Conservation (phyloP, 2,888 invertebrate genomes). For the Stomorhina lunata region DNA sequence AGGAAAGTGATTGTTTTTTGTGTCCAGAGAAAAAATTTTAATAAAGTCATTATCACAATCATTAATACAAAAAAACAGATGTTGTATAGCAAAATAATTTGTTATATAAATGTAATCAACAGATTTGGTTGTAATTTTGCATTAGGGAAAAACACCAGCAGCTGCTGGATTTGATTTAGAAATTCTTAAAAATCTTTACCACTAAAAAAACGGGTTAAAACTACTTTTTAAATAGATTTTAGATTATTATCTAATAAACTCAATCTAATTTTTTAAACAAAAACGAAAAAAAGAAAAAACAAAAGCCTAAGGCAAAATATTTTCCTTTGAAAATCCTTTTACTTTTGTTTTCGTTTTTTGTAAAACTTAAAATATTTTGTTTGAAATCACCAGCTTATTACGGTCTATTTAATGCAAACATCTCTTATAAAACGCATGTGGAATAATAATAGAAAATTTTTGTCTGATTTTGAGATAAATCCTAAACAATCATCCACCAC, state of each 20-base stretch:
- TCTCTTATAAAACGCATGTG: constrained; percentile 21
- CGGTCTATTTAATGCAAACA: constrained; percentile 29
- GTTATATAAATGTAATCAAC: not conserved
- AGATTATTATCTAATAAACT: constrained; percentile 8
- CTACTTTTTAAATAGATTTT: not conserved
- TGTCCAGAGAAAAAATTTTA: not conserved
- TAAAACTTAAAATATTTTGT: not conserved
- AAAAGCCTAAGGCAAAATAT: not conserved
- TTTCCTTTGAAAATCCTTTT: not conserved
- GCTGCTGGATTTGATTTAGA: too few species aligned
- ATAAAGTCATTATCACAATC: constrained; percentile 22
- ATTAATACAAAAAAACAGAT: constrained; percentile 14
- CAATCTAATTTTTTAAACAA: not conserved
- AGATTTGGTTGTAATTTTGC: too few species aligned
- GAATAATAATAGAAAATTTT: constrained; percentile 50
- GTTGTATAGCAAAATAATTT: not conserved
- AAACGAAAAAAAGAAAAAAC: too few species aligned
- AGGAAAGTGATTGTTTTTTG: constrained; percentile 21
- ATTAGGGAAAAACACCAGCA: not conserved
- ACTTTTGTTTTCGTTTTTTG: not conserved
- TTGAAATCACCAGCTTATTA: constrained; percentile 41
- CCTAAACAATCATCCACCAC: constrained; percentile 6
- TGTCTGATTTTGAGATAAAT: not conserved
- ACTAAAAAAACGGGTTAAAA: not conserved
- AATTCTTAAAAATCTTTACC: too few species aligned